phyloP scores from a whole-genome alignment of 2,113 vertebrate genomes.

The Trematocara nigrifrons region DNA sequence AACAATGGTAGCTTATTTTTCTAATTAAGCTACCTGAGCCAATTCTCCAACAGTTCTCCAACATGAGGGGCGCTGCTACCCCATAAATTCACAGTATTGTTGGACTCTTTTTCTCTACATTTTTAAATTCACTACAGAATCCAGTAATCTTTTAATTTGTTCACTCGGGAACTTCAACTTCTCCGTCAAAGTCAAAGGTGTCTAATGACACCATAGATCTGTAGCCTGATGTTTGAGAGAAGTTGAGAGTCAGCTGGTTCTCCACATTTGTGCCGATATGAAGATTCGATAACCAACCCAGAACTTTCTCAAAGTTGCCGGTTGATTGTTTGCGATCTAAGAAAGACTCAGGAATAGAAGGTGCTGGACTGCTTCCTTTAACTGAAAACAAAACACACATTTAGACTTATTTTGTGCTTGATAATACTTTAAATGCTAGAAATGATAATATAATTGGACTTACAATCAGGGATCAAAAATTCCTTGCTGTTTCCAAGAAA shows the following conservation, averaged over 20 bases:
- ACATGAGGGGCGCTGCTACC: fast-evolving
- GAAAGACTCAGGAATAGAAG: neutral
- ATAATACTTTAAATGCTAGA: neutral
- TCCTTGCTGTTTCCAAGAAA: neutral
- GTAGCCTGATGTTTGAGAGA: conserved; percentile 28
- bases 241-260: neutral
- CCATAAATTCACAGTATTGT: neutral
- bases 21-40: neutral
- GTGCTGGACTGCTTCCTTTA: neutral
- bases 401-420: neutral
- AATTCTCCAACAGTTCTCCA: neutral
- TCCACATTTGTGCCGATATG: neutral
- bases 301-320: neutral
- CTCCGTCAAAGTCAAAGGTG: fast-evolving
- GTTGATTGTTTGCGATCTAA: neutral
- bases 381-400: conserved; percentile 18
- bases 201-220: neutral
- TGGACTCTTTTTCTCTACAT: neutral
- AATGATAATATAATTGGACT: neutral
- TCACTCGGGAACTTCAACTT: neutral
- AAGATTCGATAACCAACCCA: neutral
- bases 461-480: neutral
- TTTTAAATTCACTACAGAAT: neutral
- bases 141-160: neutral
- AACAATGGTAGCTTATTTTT: neutral